Evolutionary conservation across 2,113 vertebrate species (phyloP).

Genomic region (Tursiops truncatus): DNA sequence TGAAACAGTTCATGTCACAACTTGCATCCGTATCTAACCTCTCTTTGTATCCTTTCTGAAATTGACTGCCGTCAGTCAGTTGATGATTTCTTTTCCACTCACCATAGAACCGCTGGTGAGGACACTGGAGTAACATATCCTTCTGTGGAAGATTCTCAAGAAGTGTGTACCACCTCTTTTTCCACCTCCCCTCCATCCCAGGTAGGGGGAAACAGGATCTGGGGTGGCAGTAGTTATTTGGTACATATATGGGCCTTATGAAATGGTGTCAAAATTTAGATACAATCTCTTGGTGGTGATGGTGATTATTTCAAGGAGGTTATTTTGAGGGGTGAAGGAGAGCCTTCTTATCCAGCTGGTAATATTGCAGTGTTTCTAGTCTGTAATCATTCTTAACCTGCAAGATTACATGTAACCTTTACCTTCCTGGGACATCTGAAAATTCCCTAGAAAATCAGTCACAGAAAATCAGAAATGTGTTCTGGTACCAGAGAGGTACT

Average conservation of each 20-base stretch:
- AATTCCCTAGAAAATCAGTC: not conserved
- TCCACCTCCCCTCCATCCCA: slow-evolving; percentile 99
- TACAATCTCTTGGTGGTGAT: not conserved
- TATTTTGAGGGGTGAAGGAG: not conserved
- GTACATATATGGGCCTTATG: not conserved
- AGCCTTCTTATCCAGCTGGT: not conserved
- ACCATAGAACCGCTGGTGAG: slow-evolving; percentile 85
- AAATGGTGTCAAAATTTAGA: not conserved
- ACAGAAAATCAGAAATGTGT: not conserved
- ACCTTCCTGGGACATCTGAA: not conserved
- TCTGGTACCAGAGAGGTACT: not conserved
- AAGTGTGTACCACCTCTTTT: slow-evolving; percentile 98
- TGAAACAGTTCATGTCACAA: not conserved
- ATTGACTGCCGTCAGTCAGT: not conserved
- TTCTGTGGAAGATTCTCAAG: slow-evolving; percentile 97
- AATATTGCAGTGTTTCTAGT: not conserved
- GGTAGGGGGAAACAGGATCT: slow-evolving; percentile 82
- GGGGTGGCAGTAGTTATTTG: not conserved
- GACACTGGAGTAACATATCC: slow-evolving; percentile 88
- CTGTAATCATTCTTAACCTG: not conserved
- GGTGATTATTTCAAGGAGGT: not conserved
- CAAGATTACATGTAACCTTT: not conserved
- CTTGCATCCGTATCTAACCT: not conserved
- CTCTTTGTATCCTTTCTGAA: not conserved
- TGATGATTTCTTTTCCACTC: slow-evolving; percentile 35